phyloP scores from a whole-genome alignment of 2,888 invertebrate species.

The Lasioglossum marginatum region DNA sequence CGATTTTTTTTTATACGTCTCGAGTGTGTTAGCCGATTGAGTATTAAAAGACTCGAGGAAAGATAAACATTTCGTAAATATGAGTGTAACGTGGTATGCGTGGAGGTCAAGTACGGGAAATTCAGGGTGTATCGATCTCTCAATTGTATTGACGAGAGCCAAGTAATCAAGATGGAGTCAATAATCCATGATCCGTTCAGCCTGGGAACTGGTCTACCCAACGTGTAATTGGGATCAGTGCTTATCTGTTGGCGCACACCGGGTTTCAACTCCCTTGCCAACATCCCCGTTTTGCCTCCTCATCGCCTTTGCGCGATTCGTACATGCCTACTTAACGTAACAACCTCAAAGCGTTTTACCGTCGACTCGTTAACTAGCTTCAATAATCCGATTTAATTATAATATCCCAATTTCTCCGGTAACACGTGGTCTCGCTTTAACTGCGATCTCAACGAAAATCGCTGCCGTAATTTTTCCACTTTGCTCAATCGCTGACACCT shows the following conservation, averaged over 20 bases:
- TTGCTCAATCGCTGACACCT: not conserved
- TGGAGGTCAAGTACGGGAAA: constrained; percentile 37
- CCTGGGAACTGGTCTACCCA: constrained; percentile 76
- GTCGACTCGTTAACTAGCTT: constrained; percentile 43
- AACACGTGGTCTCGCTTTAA: not conserved
- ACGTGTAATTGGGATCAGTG: constrained; percentile 83
- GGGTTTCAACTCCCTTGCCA: constrained; percentile 63
- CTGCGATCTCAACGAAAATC: not conserved
- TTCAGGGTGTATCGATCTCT: constrained; percentile 68
- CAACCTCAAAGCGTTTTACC: constrained; percentile 45
- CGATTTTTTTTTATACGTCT: not conserved
- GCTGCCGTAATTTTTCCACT: not conserved
- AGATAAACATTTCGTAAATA: not conserved
- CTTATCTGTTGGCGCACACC: constrained; percentile 82
- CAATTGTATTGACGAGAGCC: constrained; percentile 66
- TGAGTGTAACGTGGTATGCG: not conserved
- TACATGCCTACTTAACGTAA: constrained; percentile 58
- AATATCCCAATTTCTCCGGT: not conserved
- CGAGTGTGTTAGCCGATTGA: not conserved
- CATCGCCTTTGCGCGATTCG: constrained; percentile 54
- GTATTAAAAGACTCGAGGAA: not conserved
- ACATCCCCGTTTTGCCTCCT: constrained; percentile 53
- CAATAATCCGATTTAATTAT: constrained; percentile 29
- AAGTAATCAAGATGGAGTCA: constrained; percentile 79
- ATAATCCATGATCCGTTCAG: constrained; percentile 83